Conservation (phyloP, 2,797 vertebrate species). For the Liparis tanakae region DNA sequence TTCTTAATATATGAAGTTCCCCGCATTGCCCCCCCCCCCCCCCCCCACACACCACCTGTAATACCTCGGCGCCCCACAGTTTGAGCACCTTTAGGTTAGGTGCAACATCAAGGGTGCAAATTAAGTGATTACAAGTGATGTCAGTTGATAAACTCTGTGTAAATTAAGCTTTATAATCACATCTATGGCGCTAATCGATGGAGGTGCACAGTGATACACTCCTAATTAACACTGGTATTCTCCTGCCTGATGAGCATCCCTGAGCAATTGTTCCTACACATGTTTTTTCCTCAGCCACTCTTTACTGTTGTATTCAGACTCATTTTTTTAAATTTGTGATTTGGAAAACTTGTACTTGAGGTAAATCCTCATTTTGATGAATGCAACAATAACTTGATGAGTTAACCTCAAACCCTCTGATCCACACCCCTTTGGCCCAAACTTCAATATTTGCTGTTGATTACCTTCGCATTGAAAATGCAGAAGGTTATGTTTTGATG, state of each 20-base stretch:
- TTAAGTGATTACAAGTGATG: neutral
- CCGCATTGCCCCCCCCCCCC: too few species aligned
- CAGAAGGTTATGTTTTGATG: too few species aligned
- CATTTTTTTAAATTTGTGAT: too few species aligned
- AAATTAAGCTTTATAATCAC: neutral
- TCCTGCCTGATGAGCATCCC: neutral
- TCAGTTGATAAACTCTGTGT: neutral
- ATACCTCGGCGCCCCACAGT: too few species aligned
- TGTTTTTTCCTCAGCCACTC: conserved; percentile 5
- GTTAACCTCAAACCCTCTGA: neutral
- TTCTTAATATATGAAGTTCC: too few species aligned
- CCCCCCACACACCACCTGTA: too few species aligned
- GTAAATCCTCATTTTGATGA: neutral
- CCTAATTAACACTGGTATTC: neutral
- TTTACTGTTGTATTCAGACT: conserved; percentile 6
- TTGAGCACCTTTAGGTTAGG: too few species aligned
- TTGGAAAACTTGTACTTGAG: neutral
- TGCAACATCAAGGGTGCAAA: neutral
- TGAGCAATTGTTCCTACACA: neutral
- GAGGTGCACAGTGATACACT: neutral
- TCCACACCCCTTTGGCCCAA: neutral
- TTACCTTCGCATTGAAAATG: too few species aligned
- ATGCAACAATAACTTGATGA: neutral
- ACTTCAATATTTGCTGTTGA: neutral
- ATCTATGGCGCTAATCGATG: neutral